These are phyloP conservation scores for Crenuchus spilurus DNA, from an alignment of 2,797 vertebrate species.

Conservation along the genomic window DNA sequence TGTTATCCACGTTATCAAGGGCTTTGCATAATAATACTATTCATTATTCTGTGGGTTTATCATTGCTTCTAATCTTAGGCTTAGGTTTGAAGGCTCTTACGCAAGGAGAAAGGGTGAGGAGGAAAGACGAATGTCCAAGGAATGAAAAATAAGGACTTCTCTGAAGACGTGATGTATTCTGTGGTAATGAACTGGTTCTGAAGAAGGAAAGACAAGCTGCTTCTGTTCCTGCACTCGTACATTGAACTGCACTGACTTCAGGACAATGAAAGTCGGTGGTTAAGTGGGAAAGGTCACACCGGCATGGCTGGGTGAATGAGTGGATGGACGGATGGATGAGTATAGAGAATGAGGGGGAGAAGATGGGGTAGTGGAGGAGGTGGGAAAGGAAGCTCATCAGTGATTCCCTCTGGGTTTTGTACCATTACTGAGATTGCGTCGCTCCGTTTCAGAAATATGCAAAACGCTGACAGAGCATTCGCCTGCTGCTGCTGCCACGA, in stretches of 20 bases:
- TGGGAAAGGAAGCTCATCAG: slow-evolving; percentile 53
- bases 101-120: slow-evolving; percentile 19
- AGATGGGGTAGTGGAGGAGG: slow-evolving; percentile 25
- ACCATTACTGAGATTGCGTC: slow-evolving; percentile 74
- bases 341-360: slow-evolving; percentile 40
- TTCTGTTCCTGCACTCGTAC: slow-evolving; percentile 25
- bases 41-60: slow-evolving; percentile 47
- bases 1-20: slow-evolving; percentile 33
- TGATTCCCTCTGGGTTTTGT: slow-evolving; percentile 59
- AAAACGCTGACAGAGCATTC: slow-evolving; percentile 84
- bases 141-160: slow-evolving; percentile 37
- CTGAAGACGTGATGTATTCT: slow-evolving; percentile 31
- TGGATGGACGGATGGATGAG: slow-evolving; percentile 42
- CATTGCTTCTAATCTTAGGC: slow-evolving; percentile 51
- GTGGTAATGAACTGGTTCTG: slow-evolving; percentile 35
- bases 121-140: slow-evolving; percentile 20
- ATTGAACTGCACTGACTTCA: slow-evolving; percentile 25
- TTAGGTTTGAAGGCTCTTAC: slow-evolving; percentile 37
- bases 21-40: slow-evolving; percentile 50
- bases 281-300: slow-evolving; percentile 38
- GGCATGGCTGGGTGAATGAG: slow-evolving; percentile 13
- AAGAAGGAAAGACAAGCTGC: slow-evolving; percentile 8
- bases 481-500: slow-evolving; percentile 81
- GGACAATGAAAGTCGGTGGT: slow-evolving; percentile 46
- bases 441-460: slow-evolving; percentile 80